Evolutionary conservation across 2,113 vertebrate species (phyloP), one percentile per base, ranked within the genome.

Genomic region (Collichthys lucidus): DNA sequence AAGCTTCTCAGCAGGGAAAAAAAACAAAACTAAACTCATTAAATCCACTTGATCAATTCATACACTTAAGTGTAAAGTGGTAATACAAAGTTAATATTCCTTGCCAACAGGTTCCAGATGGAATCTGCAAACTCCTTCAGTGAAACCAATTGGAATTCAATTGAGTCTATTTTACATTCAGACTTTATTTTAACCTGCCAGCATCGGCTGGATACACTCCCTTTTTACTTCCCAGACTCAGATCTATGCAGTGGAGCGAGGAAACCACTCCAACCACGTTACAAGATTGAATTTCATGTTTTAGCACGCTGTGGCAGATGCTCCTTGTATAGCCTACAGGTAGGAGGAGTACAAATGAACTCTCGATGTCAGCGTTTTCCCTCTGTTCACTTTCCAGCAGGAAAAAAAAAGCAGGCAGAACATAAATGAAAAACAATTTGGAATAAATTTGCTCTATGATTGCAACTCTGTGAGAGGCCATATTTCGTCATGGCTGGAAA

Each of bases 201-300:
- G 67, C 76, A 64, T 1, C 0, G 14, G 67, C 66, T 74, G 73
- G 76, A 64, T 79, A n/a, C 12, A 10, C 68, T 50, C 20, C 11
- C 16, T 69, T 67, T 72, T 82, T 26, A 52, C 44, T 70, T 78
- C 24, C 44, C 53, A 29, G 47, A 66, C 77, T 71, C n/a, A 11
- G 46, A 83, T 84, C 59, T 68, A 65, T 9, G 64, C 83, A 77
- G 67, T 15, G 60, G 56, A 91, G 88, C 53, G 56, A 74, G 71
- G 79, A 89, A 86, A 72, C 68, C 73, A 69, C 73, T 86, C 44
- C 67, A 71, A 65, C 71, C 57, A 60, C 8, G 49, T 68, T 79
- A 84, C 82, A 87, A 82, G 85, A 87, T 83, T 83, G 60, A 74
- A 84, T 88, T 85, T 82, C 57, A 83, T 88, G 74, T 88, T 88